Base-by-base conservation (phyloP, 2,888 invertebrate species). In the Synergus laeviventris region DNA sequence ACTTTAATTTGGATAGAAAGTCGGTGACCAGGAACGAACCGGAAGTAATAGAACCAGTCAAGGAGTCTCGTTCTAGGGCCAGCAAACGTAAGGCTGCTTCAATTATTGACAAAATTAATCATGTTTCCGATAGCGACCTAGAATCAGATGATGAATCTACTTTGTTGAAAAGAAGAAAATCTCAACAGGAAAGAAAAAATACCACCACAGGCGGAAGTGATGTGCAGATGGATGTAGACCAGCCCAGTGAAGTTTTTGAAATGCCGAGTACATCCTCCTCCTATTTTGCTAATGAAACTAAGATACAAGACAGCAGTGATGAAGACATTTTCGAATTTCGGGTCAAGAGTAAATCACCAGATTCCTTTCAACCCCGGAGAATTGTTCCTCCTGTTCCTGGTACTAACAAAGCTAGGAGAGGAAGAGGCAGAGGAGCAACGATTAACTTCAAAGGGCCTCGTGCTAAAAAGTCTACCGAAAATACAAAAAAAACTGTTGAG, bases 1-100 rank as follows among this genome's bases (percentile, higher is more conserved):
- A 83, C 76, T 76, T 77, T 81, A 86, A 83, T 80, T 78, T 77
- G 83, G 84, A 86, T 77, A 86, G 76, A 81, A 83, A 83, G 62
- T 59, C 74, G 73, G 21, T 75, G 49, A 75, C 75, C 39, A 82
- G 83, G 59, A 54, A 75, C 62, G 74, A 70, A 18, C 70, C 75
- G 62, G 79, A 81, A 74, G 70, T 74, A 61, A 78, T 81, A 45
- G 74, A 76, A 76, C 74, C 79, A 36, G 62, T 76, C 36, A 82
- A 75, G 74, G 76, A 78, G 73, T 77, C 36, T 16, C 75, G 39
- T 24, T 77, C 83, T 14, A 83, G 84, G 74, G 75, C 73, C 79
- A 75, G 78, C 74, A 84, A 87, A 82, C 84, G 88, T 79, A 84
- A 86, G 82, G 81, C 84, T 39, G 31, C 56, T 75, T 18, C 18